These are phyloP conservation scores for Otus scops DNA, from an alignment of 2,797 vertebrate species.

Conservation along the genomic window DNA sequence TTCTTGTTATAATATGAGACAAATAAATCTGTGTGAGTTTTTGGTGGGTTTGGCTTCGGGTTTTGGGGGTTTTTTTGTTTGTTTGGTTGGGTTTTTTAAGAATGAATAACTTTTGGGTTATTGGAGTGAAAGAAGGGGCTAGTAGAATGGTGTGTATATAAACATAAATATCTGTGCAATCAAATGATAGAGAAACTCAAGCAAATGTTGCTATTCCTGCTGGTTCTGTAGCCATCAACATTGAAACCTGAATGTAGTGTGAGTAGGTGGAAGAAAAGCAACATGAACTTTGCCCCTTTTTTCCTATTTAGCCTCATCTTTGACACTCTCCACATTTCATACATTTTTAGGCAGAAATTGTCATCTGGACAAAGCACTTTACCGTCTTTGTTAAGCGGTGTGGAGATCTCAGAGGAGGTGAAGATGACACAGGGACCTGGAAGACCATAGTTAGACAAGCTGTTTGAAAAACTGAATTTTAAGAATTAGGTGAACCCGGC, in stretches of 20 bases:
- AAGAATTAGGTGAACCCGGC: not conserved
- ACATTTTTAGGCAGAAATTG: not conserved
- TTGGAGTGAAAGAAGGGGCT: not conserved
- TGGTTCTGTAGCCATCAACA: not conserved
- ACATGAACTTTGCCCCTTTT: fast-evolving
- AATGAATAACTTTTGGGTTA: not conserved
- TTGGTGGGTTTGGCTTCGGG: no score
- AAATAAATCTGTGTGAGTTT: not conserved
- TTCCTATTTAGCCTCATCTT: not conserved
- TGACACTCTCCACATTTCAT: not conserved
- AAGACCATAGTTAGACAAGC: not conserved
- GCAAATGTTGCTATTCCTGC: not conserved
- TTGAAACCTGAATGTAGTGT: not conserved
- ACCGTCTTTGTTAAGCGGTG: not conserved
- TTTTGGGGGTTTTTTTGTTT: no score
- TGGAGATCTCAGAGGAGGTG: not conserved
- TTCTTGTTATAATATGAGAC: not conserved
- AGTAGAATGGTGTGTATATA: not conserved
- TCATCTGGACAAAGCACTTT: not conserved
- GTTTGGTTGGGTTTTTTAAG: not conserved
- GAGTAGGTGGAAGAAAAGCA: not conserved
- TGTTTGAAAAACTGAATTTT: not conserved
- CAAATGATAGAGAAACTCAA: not conserved
- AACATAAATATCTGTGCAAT: not conserved
- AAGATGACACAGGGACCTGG: not conserved